Conservation (phyloP, 2,888 invertebrate species). For the Helicoverpa assulta region DNA sequence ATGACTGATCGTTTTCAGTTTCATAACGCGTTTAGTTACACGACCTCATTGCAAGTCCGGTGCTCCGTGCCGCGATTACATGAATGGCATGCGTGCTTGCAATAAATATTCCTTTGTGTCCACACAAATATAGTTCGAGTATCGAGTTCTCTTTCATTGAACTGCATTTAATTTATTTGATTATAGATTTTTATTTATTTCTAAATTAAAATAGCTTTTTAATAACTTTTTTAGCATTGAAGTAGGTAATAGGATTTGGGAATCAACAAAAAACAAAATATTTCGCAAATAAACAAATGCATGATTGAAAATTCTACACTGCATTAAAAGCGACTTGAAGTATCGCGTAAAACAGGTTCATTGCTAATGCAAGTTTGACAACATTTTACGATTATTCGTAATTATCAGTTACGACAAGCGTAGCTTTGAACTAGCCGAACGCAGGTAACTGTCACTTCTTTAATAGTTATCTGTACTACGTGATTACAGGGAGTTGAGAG, state of each 20-base stretch:
- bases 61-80: conserved; percentile 22
- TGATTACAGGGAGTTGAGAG: conserved; percentile 6
- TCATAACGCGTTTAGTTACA: conserved; percentile 10
- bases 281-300: too few species aligned
- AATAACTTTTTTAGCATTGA: neutral
- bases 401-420: conserved; percentile 17
- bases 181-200: neutral
- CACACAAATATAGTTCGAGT: too few species aligned
- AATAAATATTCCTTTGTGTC: conserved; percentile 13
- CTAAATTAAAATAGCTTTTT: neutral
- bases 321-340: neutral
- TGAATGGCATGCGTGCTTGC: conserved; percentile 2
- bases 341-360: neutral
- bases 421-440: neutral
- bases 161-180: neutral
- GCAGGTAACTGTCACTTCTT: conserved; percentile 1
- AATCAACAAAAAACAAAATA: too few species aligned
- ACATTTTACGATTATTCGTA: conserved; percentile 21
- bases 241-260: neutral
- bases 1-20: conserved; percentile 19
- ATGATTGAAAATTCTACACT: neutral
- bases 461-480: conserved; percentile 20
- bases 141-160: conserved; percentile 8
- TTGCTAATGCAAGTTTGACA: neutral
- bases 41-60: conserved; percentile 15